These are phyloP conservation scores for Platynereis dumerilii DNA, from an alignment of 2,888 invertebrate species.

Conservation along the genomic window DNA sequence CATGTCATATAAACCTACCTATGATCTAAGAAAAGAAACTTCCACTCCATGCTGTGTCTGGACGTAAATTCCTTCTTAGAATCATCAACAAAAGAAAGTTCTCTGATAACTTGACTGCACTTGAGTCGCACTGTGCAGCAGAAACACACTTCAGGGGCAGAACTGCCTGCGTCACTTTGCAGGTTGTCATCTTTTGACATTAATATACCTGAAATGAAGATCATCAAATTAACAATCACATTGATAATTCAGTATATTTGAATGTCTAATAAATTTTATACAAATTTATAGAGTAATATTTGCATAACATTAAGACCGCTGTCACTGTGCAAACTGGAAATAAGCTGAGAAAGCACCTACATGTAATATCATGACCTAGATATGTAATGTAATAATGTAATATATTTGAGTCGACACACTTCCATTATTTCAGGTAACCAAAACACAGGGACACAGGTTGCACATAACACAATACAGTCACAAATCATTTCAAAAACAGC, in stretches of 20 bases:
- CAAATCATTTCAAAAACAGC: too few species aligned
- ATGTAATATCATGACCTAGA: too few species aligned
- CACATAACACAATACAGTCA: too few species aligned
- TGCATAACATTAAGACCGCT: too few species aligned
- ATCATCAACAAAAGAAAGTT: constrained; percentile 72
- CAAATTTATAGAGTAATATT: background rate
- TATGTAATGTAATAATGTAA: too few species aligned
- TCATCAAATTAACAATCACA: background rate
- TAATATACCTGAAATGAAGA: too few species aligned
- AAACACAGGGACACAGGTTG: too few species aligned
- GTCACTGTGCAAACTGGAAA: too few species aligned
- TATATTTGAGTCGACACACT: too few species aligned
- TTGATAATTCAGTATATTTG: background rate
- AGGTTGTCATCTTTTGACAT: background rate
- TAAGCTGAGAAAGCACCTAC: too few species aligned
- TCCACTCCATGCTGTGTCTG: constrained; percentile 93
- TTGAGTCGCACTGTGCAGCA: constrained; percentile 72
- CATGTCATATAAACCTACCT: too few species aligned
- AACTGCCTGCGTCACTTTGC: background rate
- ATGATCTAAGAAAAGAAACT: constrained; percentile 90
- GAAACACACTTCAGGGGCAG: constrained; percentile 41
- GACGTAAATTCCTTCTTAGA: constrained; percentile 84
- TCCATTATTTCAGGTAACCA: too few species aligned
- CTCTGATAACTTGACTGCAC: constrained; percentile 82
- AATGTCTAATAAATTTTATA: background rate